A percentile compares a stretch with the other conserved stretches of the same genome.
Evolutionary conservation across 2,888 invertebrate genomes (phyloP).

Genomic region (Bombyx huttoni): DNA sequence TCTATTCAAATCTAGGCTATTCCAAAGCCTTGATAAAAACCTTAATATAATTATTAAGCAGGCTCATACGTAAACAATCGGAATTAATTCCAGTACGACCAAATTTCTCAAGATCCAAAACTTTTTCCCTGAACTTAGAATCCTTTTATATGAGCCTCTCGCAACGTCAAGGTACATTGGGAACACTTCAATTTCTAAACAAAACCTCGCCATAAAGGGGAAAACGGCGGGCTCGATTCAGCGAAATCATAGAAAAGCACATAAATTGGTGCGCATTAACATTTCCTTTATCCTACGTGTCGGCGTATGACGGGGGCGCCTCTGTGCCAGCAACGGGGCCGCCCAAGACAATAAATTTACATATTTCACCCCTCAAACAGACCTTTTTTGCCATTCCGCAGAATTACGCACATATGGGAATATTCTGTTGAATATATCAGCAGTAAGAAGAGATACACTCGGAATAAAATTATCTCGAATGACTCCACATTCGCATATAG

Average conservation of each 20-base stretch:
- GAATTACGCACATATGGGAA: slow-evolving; percentile 74
- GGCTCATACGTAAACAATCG: no score
- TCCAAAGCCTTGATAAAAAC: no score
- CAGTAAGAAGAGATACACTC: slow-evolving; percentile 68
- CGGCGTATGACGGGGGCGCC: slow-evolving; percentile 69
- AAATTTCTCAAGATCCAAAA: no score
- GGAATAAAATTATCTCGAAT: slow-evolving; percentile 69
- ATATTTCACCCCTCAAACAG: slow-evolving; percentile 73
- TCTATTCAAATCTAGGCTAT: no score
- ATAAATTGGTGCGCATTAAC: slow-evolving; percentile 72
- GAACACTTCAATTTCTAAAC: slow-evolving; percentile 44
- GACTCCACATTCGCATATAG: slow-evolving; percentile 62
- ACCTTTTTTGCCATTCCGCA: slow-evolving; percentile 73
- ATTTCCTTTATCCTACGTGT: slow-evolving; percentile 73
- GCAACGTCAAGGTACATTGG: slow-evolving; percentile 14
- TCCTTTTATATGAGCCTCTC: neutral
- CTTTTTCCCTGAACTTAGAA: no score
- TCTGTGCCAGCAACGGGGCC: slow-evolving; percentile 37
- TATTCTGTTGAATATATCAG: slow-evolving; percentile 72
- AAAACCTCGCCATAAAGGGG: slow-evolving; percentile 50
- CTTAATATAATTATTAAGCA: no score
- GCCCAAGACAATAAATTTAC: slow-evolving; percentile 74
- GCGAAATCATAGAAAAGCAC: slow-evolving; percentile 73
- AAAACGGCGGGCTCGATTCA: slow-evolving; percentile 58
- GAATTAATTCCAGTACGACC: no score